Evolutionary conservation across 2,113 vertebrate genomes (phyloP).

Genomic region (Zosterops borbonicus): DNA sequence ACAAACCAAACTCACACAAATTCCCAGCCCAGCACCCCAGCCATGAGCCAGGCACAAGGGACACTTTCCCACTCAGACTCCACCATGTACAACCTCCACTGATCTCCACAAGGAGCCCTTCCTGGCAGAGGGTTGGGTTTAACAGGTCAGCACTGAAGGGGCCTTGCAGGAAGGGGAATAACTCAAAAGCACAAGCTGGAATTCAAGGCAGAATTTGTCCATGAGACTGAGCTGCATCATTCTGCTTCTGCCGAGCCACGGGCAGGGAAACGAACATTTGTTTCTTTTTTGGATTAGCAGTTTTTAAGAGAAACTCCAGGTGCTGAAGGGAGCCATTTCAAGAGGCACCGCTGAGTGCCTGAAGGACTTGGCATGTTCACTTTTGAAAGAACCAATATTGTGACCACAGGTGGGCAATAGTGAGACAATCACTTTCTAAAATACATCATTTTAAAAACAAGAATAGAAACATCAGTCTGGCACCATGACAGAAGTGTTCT

Average conservation of each 20-base stretch:
- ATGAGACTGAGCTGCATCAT: accelerated
- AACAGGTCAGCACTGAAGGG: neutral
- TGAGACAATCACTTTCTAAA: constrained; percentile 62
- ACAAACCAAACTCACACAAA: neutral
- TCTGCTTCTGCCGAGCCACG: accelerated
- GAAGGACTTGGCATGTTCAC: constrained; percentile 40
- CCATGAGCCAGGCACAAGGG: accelerated
- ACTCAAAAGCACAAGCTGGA: neutral
- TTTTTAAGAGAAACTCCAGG: constrained; percentile 44
- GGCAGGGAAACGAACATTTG: neutral
- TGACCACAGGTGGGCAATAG: constrained; percentile 63
- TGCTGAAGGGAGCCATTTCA: constrained; percentile 47
- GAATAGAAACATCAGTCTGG: constrained; percentile 68
- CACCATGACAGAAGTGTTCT: constrained; percentile 56
- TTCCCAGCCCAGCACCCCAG: neutral
- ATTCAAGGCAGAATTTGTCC: neutral
- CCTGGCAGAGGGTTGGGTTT: neutral
- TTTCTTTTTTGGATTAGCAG: constrained; percentile 15
- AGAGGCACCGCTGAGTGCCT: constrained; percentile 19
- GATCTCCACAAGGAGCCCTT: neutral
- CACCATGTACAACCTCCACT: accelerated
- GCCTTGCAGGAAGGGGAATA: neutral
- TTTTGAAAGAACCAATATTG: constrained; percentile 46
- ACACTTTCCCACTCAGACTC: too few relatives aligned
- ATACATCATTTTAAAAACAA: constrained; percentile 64